These are phyloP conservation scores for Oncorhynchus keta DNA, from an alignment of 2,113 vertebrate genomes.

Conservation along the genomic window DNA sequence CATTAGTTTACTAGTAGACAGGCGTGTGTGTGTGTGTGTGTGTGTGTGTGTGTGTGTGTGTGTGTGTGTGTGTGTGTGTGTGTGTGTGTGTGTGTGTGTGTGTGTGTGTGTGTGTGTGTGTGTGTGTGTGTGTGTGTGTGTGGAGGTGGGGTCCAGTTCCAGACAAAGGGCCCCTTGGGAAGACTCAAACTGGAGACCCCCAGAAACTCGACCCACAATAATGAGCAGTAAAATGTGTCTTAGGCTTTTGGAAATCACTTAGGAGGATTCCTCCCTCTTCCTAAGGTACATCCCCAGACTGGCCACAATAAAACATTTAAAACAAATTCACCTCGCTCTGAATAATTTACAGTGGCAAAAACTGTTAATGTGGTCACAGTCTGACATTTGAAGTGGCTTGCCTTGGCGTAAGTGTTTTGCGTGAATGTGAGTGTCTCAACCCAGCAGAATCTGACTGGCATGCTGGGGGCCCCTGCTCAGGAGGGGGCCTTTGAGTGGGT, in stretches of 20 bases:
- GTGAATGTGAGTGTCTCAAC: background rate
- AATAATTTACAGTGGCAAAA: slow-evolving; percentile 70
- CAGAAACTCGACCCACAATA: slow-evolving; percentile 22
- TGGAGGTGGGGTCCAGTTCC: background rate
- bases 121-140: background rate
- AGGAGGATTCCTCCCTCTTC: slow-evolving; percentile 34
- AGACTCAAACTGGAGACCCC: slow-evolving; percentile 28
- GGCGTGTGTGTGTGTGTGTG: background rate
- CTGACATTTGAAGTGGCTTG: slow-evolving; percentile 55
- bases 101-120: no score
- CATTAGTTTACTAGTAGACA: slow-evolving; percentile 27
- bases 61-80: background rate
- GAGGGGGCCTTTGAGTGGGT: slow-evolving; percentile 20
- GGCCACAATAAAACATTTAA: slow-evolving; percentile 75
- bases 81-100: background rate
- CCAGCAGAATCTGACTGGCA: background rate
- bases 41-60: no score
- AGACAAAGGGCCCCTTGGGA: slow-evolving; percentile 20
- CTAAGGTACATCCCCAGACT: slow-evolving; percentile 69
- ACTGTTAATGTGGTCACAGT: slow-evolving; percentile 43
- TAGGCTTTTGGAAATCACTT: slow-evolving; percentile 61
- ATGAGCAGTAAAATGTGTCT: slow-evolving; percentile 49
- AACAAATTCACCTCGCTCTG: slow-evolving; percentile 61
- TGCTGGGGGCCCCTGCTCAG: background rate
- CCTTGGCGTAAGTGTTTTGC: background rate